Percentiles rank a stretch among this genome's conserved stretches.
phyloP scores from a whole-genome alignment of 2,113 vertebrate species.

The Equus quagga region DNA sequence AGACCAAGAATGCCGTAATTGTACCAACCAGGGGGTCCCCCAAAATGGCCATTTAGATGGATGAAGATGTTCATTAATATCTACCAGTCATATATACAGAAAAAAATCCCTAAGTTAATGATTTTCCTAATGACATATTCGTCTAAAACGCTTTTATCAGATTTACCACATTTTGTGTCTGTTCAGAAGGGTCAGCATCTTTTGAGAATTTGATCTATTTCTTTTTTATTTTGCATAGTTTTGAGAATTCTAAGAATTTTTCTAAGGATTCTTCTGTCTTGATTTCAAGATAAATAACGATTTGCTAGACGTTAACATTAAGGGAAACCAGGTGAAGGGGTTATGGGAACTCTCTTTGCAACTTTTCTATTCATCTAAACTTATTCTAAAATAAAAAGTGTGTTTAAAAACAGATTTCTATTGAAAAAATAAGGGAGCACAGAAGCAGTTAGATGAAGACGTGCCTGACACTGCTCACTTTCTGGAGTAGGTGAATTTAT shows the following conservation, averaged over 20 bases:
- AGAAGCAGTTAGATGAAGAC: neutral
- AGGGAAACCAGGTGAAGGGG: neutral
- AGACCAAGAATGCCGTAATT: neutral
- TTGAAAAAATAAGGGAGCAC: neutral
- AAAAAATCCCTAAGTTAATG: neutral
- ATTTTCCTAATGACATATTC: neutral
- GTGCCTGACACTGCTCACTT: neutral
- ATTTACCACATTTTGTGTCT: neutral
- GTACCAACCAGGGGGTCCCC: accelerated
- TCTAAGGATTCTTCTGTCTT: neutral
- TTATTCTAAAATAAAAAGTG: neutral
- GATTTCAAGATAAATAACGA: neutral
- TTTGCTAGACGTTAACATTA: neutral
- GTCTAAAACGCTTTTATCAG: neutral
- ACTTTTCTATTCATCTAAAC: neutral
- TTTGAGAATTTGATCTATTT: neutral
- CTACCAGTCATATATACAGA: neutral
- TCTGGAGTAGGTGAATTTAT: neutral
- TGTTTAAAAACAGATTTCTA: neutral
- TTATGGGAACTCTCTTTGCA: neutral
- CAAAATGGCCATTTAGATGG: neutral
- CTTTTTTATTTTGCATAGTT: neutral
- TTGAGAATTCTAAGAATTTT: neutral
- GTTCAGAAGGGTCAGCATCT: neutral
- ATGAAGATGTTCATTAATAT: neutral